Base-by-base conservation (phyloP, 2,797 vertebrate genomes). In the Arctocebus calabarensis region DNA sequence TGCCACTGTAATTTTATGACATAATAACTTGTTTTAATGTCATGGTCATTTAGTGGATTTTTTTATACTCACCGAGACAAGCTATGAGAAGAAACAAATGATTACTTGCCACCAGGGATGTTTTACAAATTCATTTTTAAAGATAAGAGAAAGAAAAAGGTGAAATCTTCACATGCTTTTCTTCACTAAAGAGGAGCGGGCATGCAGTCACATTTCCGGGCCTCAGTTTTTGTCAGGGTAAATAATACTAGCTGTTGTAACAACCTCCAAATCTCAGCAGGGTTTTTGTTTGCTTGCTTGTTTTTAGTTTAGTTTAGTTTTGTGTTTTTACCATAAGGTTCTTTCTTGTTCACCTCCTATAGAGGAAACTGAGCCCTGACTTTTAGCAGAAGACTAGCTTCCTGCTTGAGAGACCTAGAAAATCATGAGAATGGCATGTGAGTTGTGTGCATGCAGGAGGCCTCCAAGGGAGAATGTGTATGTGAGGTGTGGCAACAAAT, bases 11-110 rank as follows among this genome's bases (percentile, higher is more conserved):
- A 84, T 96, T 96, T 94, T 94, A 93, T 96, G 61, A 74, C 61
- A 61, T 86, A 94, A 95, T 92, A 34, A 93, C 43, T 95, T 74
- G 55, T 19, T 75, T 86, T 87, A 95, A 91, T 91, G 86, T 84
- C 17, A 71, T 34, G 25, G 25, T 73, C 55, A 94, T 85, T 91
- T 84, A 73, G 20, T 84, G n/a, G 66, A 62, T 29, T 57, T 91
- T 91, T 61, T 90, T 87, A 88, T 20, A 75, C 89, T 89, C 77
- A 74, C 29, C 86, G 43, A 91, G 90, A 23, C 93, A 90, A 94
- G 34, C 23, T 88, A 27, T 90, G 64, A 96, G 62, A 78, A 48
- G 61, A 85, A 96, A 92, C 27, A 88, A 81, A 59, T 66, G 27
- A 55, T 70, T 74, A 73, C 23, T 81, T 79, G 11, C 10, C 78